Evolutionary conservation across 1,140 invertebrate genomes (phyloP), one percentile per base, ranked within the genome.

Genomic region (Copidosoma floridanum): DNA sequence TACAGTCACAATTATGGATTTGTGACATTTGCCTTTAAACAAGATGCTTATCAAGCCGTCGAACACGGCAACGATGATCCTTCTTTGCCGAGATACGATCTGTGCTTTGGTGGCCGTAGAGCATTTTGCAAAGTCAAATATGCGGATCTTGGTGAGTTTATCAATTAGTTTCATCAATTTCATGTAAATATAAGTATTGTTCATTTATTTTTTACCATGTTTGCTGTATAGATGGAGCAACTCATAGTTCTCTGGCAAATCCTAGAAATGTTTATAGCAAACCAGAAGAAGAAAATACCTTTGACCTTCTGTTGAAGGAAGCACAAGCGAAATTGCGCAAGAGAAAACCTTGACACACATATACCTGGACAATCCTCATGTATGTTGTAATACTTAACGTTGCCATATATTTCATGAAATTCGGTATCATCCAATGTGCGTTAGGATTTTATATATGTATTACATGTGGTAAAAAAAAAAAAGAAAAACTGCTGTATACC

Each of bases 91-190:
- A 83, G 85, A 66, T 95, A 92, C 74, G 91, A 94, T 72, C 85
- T 97, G 7, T 91, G 90, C 71, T 94, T 94, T 75, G 94, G 94
- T 5, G 93, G 93, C 1, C 80, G 93, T 2, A 78, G 93, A 61
- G 86, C 87, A n/a, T 96, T 95, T 78, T 95, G 93, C 73, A 84
- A 89, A 77, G 86, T 88, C 26, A 85, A 87, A 58, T 97, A 96
- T 79, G 86, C 91, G 20, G 94, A 97, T 83, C 82, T 96, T 69
- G 93, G 91, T 92, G 78, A 83, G 82, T 76, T 52, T 8, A 23
- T 18, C 20, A 47, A 38, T 61, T 18, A 47, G 48, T 46, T 47
- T 32, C 20, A 4, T 24, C 48, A 48, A 29, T 29, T n/a, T n/a
- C n/a, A n/a, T n/a, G n/a, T n/a, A n/a, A n/a, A 56, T 53, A 63